These are phyloP conservation scores for rabbit (Oryctolagus cuniculus) DNA, from an alignment of 2,113 vertebrate species.

Conservation along the genomic window mOryCun1.1 NC_091434.1:21796501-21797000, in stretches of 20 bases:
- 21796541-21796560: background rate
- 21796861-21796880: slow-evolving; percentile 84
- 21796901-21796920: slow-evolving; percentile 82
- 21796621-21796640: slow-evolving; percentile 84
- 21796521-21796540: slow-evolving; percentile 26
- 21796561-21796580: no score
- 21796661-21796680: slow-evolving; percentile 84
- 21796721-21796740: slow-evolving; percentile 83
- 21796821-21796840: slow-evolving; percentile 80
- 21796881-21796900: slow-evolving; percentile 85
- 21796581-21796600: slow-evolving; percentile 58
- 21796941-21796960: slow-evolving; percentile 75
- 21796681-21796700: slow-evolving; percentile 86
- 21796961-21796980: slow-evolving; percentile 62
- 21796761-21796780: slow-evolving; percentile 51
- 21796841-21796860: slow-evolving; percentile 79
- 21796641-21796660: slow-evolving; percentile 82
- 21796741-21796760: slow-evolving; percentile 68
- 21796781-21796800: background rate
- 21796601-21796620: slow-evolving; percentile 83
- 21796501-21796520: slow-evolving; percentile 86
- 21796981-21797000: slow-evolving; percentile 78
- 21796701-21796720: slow-evolving; percentile 84
- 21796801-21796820: slow-evolving; percentile 62
- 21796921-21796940: slow-evolving; percentile 81